These are phyloP conservation scores for Laterallus jamaicensis DNA, from an alignment of 2,113 vertebrate species.

Conservation along the genomic window DNA sequence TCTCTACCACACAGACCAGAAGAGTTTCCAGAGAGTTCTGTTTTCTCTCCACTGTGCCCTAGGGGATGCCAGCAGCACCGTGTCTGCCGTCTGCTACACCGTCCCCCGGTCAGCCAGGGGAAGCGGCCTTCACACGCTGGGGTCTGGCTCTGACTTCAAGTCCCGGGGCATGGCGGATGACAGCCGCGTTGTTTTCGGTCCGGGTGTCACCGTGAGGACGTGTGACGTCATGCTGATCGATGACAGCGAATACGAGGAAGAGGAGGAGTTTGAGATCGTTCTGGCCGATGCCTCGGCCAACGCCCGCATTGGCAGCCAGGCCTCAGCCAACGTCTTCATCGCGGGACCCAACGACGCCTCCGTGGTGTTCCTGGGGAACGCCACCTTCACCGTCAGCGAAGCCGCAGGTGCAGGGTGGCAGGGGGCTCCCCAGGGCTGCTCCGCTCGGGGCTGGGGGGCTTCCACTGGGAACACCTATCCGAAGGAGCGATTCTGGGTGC, in stretches of 20 bases:
- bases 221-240: conserved; percentile 91
- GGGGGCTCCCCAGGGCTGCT: neutral
- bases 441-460: rapidly evolving
- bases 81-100: conserved; percentile 92
- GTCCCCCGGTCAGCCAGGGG: conserved; percentile 87
- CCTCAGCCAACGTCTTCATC: conserved; percentile 84
- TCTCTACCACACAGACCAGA: neutral
- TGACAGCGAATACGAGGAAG: conserved; percentile 94
- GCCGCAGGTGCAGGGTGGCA: conserved; percentile 83
- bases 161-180: conserved; percentile 82
- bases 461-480: neutral
- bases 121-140: conserved; percentile 85
- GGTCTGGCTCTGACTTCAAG: conserved; percentile 94
- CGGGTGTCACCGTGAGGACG: conserved; percentile 83
- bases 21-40: neutral
- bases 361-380: conserved; percentile 85
- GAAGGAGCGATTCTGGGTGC: neutral
- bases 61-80: conserved; percentile 90
- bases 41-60: neutral
- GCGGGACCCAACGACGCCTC: conserved; percentile 94
- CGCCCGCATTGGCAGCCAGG: conserved; percentile 81
- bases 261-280: conserved; percentile 92
- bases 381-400: conserved; percentile 88
- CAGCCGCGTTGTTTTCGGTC: conserved; percentile 85
- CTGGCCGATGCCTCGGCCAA: conserved; percentile 86